phyloP scores from a whole-genome alignment of 2,888 invertebrate genomes.

The Parelbella ahira region DNA sequence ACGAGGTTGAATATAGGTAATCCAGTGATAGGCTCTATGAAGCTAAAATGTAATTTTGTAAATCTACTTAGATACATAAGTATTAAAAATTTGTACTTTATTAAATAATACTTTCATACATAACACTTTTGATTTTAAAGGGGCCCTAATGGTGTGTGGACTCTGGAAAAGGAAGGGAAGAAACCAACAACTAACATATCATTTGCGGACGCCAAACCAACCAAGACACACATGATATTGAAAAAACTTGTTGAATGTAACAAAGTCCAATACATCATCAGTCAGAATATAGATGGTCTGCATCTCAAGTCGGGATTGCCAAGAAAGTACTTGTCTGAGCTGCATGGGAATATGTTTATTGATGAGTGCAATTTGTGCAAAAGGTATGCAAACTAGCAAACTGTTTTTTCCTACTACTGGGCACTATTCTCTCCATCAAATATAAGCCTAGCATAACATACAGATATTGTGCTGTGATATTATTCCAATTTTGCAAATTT shows the following conservation, averaged over 20 bases:
- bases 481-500: neutral
- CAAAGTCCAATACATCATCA: slow-evolving; percentile 91
- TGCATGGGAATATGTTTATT: slow-evolving; percentile 99
- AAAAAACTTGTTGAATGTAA: slow-evolving; percentile 86
- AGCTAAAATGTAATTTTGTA: too few relatives aligned
- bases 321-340: slow-evolving; percentile 90
- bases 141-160: slow-evolving; percentile 98
- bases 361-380: slow-evolving; percentile 96
- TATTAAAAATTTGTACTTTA: too few relatives aligned
- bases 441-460: too few relatives aligned
- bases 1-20: too few relatives aligned
- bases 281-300: slow-evolving; percentile 99
- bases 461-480: too few relatives aligned
- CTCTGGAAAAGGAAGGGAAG: slow-evolving; percentile 93
- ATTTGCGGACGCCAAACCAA: slow-evolving; percentile 94
- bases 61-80: too few relatives aligned
- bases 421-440: too few relatives aligned
- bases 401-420: neutral
- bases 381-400: slow-evolving; percentile 57
- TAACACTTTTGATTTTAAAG: too few relatives aligned
- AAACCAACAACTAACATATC: slow-evolving; percentile 91
- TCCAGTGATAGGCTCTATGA: too few relatives aligned
- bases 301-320: slow-evolving; percentile 94
- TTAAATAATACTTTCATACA: too few relatives aligned
- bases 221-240: slow-evolving; percentile 96